Evolutionary conservation across 2,797 vertebrate species (phyloP).

Genomic region (Esox lucius): DNA sequence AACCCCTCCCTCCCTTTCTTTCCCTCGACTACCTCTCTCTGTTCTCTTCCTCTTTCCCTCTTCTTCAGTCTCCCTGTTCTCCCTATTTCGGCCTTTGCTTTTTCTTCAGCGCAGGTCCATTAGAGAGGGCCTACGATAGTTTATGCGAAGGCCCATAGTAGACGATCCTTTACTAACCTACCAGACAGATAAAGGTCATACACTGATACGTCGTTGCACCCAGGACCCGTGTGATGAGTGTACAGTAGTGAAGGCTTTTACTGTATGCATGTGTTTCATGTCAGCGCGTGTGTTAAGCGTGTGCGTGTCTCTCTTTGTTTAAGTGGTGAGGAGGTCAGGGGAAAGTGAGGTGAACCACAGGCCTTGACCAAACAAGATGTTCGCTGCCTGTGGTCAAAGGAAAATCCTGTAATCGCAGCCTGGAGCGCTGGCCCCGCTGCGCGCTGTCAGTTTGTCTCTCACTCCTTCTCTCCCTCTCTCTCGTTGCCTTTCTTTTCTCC

Average conservation of each 20-base stretch:
- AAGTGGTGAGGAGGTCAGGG: neutral
- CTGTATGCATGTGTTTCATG: neutral
- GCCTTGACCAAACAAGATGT: conserved; percentile 48
- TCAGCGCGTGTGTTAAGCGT: neutral
- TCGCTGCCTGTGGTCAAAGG: conserved; percentile 38
- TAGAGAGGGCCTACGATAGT: neutral
- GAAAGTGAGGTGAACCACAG: neutral
- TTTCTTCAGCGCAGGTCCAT: neutral
- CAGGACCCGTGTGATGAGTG: neutral
- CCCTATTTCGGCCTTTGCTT: neutral
- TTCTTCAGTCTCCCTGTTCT: too few species aligned
- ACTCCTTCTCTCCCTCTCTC: conserved; percentile 38
- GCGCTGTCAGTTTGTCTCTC: conserved; percentile 69
- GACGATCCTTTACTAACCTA: neutral
- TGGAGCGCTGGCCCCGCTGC: conserved; percentile 60
- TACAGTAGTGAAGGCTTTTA: conserved; percentile 4
- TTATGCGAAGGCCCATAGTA: neutral
- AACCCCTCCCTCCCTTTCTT: too few species aligned
- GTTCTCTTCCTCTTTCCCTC: too few species aligned
- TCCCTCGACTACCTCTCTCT: too few species aligned
- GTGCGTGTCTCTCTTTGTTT: too few species aligned
- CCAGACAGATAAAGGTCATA: neutral
- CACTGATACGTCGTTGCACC: neutral
- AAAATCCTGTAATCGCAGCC: conserved; percentile 53
- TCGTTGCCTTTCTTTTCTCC: conserved; percentile 35